phyloP scores from a whole-genome alignment of 1,140 invertebrate genomes.

The Ceratosolen solmsi region DNA sequence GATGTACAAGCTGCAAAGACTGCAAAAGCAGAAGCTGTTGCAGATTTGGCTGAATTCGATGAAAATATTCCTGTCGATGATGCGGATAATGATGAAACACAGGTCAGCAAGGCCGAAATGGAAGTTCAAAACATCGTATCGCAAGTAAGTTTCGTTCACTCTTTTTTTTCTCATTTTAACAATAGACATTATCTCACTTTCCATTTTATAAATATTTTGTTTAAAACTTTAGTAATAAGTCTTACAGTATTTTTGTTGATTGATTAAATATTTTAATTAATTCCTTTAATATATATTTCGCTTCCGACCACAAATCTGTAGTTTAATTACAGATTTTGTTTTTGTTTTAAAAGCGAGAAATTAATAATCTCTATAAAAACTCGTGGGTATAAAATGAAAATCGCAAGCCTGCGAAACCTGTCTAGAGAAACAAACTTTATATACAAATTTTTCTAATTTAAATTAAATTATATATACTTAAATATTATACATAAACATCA shows the following conservation, averaged over 20 bases:
- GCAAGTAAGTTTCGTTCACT: constrained; percentile 77
- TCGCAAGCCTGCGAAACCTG: constrained; percentile 45
- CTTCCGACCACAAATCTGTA: constrained; percentile 45
- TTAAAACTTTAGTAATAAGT: too few species aligned
- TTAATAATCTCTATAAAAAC: constrained; percentile 50
- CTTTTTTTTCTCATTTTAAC: neutral
- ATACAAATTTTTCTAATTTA: too few species aligned
- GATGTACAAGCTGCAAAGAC: constrained; percentile 93
- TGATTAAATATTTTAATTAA: constrained; percentile 24
- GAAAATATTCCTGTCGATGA: constrained; percentile 94
- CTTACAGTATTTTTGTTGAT: too few species aligned
- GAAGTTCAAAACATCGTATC: constrained; percentile 88
- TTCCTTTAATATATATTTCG: constrained; percentile 23
- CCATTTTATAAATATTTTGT: constrained; percentile 22
- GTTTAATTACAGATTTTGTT: constrained; percentile 28
- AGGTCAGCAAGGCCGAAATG: constrained; percentile 86
- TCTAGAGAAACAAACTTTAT: constrained; percentile 40
- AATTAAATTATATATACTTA: too few species aligned
- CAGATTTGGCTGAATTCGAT: constrained; percentile 96
- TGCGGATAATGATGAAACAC: constrained; percentile 76
- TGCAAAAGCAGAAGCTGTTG: constrained; percentile 93
- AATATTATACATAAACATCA: too few species aligned
- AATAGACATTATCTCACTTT: constrained; percentile 1
- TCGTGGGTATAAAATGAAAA: constrained; percentile 48
- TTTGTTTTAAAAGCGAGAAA: constrained; percentile 40